Evolutionary conservation across 2,888 invertebrate genomes (phyloP).

Genomic region (Heliconius erato): DNA sequence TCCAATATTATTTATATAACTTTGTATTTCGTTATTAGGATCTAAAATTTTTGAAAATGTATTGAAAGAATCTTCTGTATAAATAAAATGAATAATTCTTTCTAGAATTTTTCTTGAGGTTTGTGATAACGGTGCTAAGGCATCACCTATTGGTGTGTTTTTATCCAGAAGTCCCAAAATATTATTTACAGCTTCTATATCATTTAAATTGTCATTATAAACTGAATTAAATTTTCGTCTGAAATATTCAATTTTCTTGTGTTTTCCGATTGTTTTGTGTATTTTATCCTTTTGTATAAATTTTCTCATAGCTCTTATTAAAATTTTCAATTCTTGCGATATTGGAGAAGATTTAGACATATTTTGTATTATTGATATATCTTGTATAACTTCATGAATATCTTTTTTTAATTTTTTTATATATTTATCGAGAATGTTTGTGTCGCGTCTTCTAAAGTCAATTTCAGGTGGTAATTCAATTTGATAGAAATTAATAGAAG

Average conservation of each 20-base stretch:
- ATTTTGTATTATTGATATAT: slow-evolving; percentile 62
- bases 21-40: slow-evolving; percentile 58
- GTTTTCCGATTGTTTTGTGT: slow-evolving; percentile 36
- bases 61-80: slow-evolving; percentile 55
- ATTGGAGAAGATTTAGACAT: slow-evolving; percentile 53
- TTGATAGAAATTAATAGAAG: slow-evolving; percentile 28
- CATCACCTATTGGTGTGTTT: slow-evolving; percentile 56
- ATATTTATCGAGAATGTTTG: slow-evolving; percentile 56
- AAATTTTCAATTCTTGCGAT: slow-evolving; percentile 60
- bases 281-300: slow-evolving; percentile 61
- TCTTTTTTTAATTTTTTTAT: slow-evolving; percentile 67
- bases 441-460: slow-evolving; percentile 55
- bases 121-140: slow-evolving; percentile 59
- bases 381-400: slow-evolving; percentile 66
- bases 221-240: slow-evolving; percentile 33
- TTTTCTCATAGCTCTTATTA: slow-evolving; percentile 63
- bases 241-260: slow-evolving; percentile 34
- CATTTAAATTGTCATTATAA: slow-evolving; percentile 28
- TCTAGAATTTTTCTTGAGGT: slow-evolving; percentile 61
- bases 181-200: slow-evolving; percentile 56
- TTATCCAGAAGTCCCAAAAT: slow-evolving; percentile 63
- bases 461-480: slow-evolving; percentile 17
- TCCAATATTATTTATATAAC: slow-evolving; percentile 63
- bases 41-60: slow-evolving; percentile 55
- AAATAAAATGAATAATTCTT: slow-evolving; percentile 62